These are phyloP conservation scores for Trichogramma dendrolimi DNA, from an alignment of 2,888 invertebrate genomes.

Conservation along the genomic window DNA sequence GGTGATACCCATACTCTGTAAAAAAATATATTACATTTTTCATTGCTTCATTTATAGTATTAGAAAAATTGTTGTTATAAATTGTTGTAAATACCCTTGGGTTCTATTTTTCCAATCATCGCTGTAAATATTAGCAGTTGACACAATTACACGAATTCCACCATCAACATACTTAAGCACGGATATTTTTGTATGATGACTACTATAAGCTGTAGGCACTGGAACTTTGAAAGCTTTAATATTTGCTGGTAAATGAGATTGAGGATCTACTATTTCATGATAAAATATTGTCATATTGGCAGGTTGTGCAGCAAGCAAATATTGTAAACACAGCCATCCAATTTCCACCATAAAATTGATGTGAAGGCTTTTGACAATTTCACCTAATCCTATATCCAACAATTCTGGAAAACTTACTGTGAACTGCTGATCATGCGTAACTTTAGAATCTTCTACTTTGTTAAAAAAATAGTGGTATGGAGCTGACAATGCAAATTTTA, in stretches of 20 bases:
- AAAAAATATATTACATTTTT: slow-evolving; percentile 16
- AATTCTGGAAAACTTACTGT: slow-evolving; percentile 74
- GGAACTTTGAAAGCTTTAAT: slow-evolving; percentile 37
- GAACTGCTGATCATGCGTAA: slow-evolving; percentile 63
- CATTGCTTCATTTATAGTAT: neutral
- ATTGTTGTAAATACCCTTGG: slow-evolving; percentile 67
- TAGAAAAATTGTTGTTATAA: neutral
- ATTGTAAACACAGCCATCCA: slow-evolving; percentile 83
- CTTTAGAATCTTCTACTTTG: slow-evolving; percentile 61
- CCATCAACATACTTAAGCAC: slow-evolving; percentile 77
- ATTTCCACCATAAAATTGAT: slow-evolving; percentile 92
- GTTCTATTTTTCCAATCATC: slow-evolving; percentile 94
- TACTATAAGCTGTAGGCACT: slow-evolving; percentile 39
- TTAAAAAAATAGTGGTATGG: slow-evolving; percentile 77
- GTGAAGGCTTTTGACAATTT: slow-evolving; percentile 72
- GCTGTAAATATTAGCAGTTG: slow-evolving; percentile 86
- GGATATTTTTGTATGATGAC: slow-evolving; percentile 70
- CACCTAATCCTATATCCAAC: slow-evolving; percentile 73
- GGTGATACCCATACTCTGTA: slow-evolving; percentile 86
- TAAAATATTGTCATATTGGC: slow-evolving; percentile 46
- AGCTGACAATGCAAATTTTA: slow-evolving; percentile 63
- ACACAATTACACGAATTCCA: slow-evolving; percentile 79
- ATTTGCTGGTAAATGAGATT: slow-evolving; percentile 32
- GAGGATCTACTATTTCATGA: slow-evolving; percentile 32
- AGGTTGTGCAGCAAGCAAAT: slow-evolving; percentile 71